Conservation (phyloP, 2,888 invertebrate genomes). For the Zootermopsis nevadensis region DNA sequence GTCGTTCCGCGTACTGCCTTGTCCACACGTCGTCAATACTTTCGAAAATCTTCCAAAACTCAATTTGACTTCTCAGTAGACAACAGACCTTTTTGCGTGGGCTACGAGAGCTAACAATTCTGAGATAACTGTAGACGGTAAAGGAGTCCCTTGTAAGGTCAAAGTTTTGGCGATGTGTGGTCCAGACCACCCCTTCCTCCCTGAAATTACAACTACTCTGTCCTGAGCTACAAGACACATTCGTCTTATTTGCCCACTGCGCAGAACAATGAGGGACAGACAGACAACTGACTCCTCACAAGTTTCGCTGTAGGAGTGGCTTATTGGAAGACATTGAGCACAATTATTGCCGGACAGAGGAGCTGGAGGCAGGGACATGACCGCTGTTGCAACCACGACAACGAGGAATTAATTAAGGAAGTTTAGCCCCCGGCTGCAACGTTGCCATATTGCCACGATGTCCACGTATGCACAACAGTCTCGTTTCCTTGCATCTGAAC, state of each 20-base stretch:
- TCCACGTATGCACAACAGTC: slow-evolving; percentile 5
- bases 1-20: too few species aligned
- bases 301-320: not conserved
- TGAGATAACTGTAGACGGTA: too few species aligned
- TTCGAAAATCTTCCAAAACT: too few species aligned
- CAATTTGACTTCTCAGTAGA: too few species aligned
- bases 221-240: not conserved
- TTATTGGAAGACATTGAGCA: slow-evolving; percentile 40
- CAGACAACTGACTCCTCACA: not conserved
- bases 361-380: slow-evolving; percentile 10
- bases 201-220: not conserved
- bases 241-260: not conserved
- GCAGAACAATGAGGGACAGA: too few species aligned
- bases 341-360: slow-evolving; percentile 37
- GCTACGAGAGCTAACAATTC: too few species aligned
- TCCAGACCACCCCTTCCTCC: not conserved
- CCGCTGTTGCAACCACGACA: slow-evolving; percentile 21
- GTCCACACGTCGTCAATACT: too few species aligned
- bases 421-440: slow-evolving; percentile 26
- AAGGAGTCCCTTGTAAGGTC: too few species aligned
- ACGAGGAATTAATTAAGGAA: slow-evolving; percentile 42
- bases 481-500: not conserved
- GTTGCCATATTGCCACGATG: slow-evolving; percentile 21
- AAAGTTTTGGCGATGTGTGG: not conserved
- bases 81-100: too few species aligned